Base-by-base conservation (phyloP, 2,113 vertebrate species). In the Hippolais icterina region DNA sequence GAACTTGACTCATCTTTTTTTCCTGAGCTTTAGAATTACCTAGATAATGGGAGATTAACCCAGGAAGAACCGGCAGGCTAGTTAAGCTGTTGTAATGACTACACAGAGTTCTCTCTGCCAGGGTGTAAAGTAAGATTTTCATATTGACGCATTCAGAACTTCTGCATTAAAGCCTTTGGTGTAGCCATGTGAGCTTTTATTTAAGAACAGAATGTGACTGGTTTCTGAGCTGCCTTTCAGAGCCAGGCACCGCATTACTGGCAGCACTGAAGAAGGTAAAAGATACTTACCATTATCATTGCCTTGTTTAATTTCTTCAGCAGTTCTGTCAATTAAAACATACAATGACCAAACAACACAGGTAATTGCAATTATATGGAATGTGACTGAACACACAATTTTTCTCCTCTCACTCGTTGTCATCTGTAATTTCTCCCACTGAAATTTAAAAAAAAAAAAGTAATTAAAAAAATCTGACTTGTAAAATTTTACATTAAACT, bases 391-490 rank as follows among this genome's bases (percentile, higher is more conserved):
- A 90, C 99, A 99, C 96, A 99, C 98, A 92, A 99, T 99, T 98
- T 99, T 99, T 72, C 99, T 98, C 81, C 98, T 98, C 94, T 99
- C 99, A 8, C 98, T 98, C 42, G 98, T 98, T 46, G 99, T 97
- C 99, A 99, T 99, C 97, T 99, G 98, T 74, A 99, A 98, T 94
- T 98, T 99, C 97, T 99, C 99, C 99, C 99, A 99, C 99, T 99
- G 97, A 24, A 97, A 97, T 17, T n/a, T n/a, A 5, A 23, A n/a
- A 63, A 65, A 50, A 78, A 69, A 53, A 50, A 63, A 23, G 81
- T 31, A 24, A 74, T 63, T n/a, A 37, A 50, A 68, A 70, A n/a
- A 65, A 39, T n/a, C 9, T 49, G 37, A 28, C 28, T 76, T 74
- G 31, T 35, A 52, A 69, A 59, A 52, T 71, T 59, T 33, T 72